Base-by-base conservation (phyloP, 1,140 invertebrate genomes). In the Psilanteris sp. region DNA sequence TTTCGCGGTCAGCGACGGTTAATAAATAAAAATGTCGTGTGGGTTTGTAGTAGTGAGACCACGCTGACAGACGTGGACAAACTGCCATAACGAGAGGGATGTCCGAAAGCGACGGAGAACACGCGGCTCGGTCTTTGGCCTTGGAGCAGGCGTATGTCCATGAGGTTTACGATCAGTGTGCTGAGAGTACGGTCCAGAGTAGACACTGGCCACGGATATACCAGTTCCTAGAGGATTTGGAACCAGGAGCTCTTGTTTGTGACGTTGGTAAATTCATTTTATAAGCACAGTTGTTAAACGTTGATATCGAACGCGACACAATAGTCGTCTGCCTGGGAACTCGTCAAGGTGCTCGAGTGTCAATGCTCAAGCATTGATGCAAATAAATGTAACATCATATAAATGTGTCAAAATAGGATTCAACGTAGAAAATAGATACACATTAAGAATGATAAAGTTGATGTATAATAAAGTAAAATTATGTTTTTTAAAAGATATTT, bases 111-210 rank as follows among this genome's bases (percentile, higher is more conserved):
- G 87, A 87, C 73, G 88, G 90, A 76, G 93, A 94, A 81, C 87
- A 92, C 70, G 90, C 92, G 82, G 93, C 93, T 39, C 89, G 93
- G 79, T 94, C 92, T 74, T 91, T 96, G 76, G 96, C 95, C 79
- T 90, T 97, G 81, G 96, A 98, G 90, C 93, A 96, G 87, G 94
- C 95, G 46, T 97, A 98, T 87, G 97, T 98, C 10, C 96, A 97
- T 87, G 96, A 97, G 81, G 96, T 97, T 44, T 98, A 98, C 90
- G 94, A 97, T 82, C 94, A 96, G 86, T 94, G 93, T 68, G 91
- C 92, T 75, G 91, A 92, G 87, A 92, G 93, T 13, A 89, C 89
- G 48, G 92, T 89, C 48, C 86, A 87, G 39, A 91, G 92, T 66
- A 92, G 93, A 59, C 90, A 92, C 16, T 96, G 96, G 92, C 96